Conservation (phyloP, 2,113 vertebrate genomes). For the Xyrauchen texanus region DNA sequence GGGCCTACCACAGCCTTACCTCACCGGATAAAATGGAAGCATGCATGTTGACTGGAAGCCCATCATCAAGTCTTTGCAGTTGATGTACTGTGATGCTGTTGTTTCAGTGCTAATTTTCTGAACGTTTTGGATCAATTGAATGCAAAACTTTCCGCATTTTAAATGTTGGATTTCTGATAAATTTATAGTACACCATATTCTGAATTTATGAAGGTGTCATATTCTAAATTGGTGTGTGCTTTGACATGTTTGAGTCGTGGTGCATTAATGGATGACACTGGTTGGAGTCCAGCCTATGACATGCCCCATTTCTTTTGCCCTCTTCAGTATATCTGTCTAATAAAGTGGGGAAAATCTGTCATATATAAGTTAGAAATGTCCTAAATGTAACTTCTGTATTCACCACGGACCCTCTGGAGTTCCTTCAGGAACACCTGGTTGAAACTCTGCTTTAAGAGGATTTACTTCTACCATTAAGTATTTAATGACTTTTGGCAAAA, state of each 20-base stretch:
- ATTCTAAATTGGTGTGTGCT: background rate
- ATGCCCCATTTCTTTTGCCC: too few species aligned
- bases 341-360: too few species aligned
- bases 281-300: too few species aligned
- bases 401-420: too few species aligned
- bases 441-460: background rate
- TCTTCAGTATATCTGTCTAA: too few species aligned
- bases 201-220: background rate
- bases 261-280: too few species aligned
- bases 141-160: background rate
- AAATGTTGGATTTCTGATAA: background rate
- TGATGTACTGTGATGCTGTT: background rate
- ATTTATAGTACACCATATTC: background rate
- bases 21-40: background rate
- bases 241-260: too few species aligned
- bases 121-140: background rate
- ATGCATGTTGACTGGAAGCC: constrained; percentile 10
- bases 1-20: constrained; percentile 22
- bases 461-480: background rate
- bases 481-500: background rate
- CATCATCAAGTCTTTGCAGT: background rate
- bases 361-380: too few species aligned
- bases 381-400: too few species aligned
- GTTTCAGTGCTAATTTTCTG: background rate
- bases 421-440: too few species aligned